Conservation (phyloP, 2,888 invertebrate genomes). For the Adineta ricciae region DNA sequence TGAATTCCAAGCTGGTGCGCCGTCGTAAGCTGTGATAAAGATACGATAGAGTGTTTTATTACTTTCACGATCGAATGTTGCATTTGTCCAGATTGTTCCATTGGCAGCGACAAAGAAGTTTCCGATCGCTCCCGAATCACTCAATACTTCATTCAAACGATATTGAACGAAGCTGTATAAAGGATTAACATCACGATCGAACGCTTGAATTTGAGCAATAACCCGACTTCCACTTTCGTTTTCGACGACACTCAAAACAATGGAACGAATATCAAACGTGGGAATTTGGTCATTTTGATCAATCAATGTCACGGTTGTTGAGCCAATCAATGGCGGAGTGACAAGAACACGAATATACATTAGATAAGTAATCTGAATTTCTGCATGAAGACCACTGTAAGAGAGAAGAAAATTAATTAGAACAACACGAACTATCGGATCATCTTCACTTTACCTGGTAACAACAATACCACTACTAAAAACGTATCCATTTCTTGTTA, state of each 20-base stretch:
- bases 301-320: background rate
- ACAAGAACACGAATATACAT: constrained; percentile 13
- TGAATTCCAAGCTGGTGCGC: background rate
- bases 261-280: constrained; percentile 5
- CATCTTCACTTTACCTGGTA: background rate
- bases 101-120: background rate
- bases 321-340: constrained; percentile 11
- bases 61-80: constrained; percentile 10
- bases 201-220: constrained; percentile 14
- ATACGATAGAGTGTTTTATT: background rate
- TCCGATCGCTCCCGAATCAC: background rate
- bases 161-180: background rate
- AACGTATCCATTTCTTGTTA: background rate
- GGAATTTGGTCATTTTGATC: constrained; percentile 15
- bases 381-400: background rate
- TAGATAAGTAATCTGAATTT: background rate
- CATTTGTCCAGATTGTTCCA: background rate
- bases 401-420: no score
- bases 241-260: constrained; percentile 2
- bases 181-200: constrained; percentile 8
- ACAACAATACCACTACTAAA: background rate
- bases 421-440: no score
- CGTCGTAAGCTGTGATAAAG: background rate
- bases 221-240: background rate
- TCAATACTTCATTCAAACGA: background rate